These are phyloP conservation scores for Drosophila prosaltans DNA, from an alignment of 1,140 invertebrate species.

Conservation along the genomic window DNA sequence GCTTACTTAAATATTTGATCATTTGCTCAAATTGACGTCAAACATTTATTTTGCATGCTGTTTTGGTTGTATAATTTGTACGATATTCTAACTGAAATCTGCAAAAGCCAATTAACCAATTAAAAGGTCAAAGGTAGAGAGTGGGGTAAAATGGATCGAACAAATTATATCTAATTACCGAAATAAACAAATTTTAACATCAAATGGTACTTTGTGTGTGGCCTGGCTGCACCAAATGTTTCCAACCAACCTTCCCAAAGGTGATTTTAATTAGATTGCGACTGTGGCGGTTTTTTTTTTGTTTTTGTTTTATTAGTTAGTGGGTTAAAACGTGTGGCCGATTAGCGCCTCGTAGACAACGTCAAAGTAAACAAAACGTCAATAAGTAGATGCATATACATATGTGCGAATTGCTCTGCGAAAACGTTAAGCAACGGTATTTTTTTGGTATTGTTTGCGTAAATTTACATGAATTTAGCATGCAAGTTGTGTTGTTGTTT, in stretches of 20 bases:
- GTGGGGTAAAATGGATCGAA: too few species aligned
- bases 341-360: slow-evolving; percentile 41
- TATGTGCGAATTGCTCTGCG: background rate
- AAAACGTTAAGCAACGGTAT: slow-evolving; percentile 11
- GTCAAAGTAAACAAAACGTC: slow-evolving; percentile 27
- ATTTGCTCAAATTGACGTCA: slow-evolving; percentile 12
- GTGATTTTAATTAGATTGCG: slow-evolving; percentile 76
- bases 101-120: background rate
- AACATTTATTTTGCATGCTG: background rate
- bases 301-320: background rate
- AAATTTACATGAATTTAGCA: slow-evolving; percentile 60
- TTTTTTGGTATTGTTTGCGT: background rate
- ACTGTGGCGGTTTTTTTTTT: slow-evolving; percentile 31
- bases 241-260: slow-evolving; percentile 25
- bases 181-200: background rate
- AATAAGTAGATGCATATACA: background rate
- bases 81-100: background rate
- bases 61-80: too few species aligned
- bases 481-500: slow-evolving; percentile 30
- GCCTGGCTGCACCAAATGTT: too few species aligned
- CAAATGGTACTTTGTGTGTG: background rate
- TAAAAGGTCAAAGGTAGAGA: background rate
- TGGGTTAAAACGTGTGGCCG: slow-evolving; percentile 37
- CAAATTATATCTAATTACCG: background rate
- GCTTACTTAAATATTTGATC: slow-evolving; percentile 4